These are phyloP conservation scores for Cossypha caffra DNA, from an alignment of 2,797 vertebrate species.

Conservation along the genomic window DNA sequence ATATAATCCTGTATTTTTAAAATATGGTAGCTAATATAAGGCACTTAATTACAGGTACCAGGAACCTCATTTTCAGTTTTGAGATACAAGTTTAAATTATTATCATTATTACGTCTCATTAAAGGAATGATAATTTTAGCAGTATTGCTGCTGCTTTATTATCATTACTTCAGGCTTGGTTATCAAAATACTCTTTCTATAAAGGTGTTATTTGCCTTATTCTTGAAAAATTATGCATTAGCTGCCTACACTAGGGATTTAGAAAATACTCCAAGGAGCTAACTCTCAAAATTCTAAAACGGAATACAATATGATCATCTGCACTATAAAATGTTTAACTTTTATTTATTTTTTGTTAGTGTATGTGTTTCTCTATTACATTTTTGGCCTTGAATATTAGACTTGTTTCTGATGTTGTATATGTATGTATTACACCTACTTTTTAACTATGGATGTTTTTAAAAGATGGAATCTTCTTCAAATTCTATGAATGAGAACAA, in stretches of 20 bases:
- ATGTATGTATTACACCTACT: neutral
- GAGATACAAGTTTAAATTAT: neutral
- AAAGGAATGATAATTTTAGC: neutral
- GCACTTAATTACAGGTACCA: neutral
- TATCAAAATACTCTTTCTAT: neutral
- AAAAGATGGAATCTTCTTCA: conserved; percentile 88
- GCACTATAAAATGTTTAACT: neutral
- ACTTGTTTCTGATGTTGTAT: neutral
- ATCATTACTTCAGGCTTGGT: neutral
- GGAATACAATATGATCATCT: neutral
- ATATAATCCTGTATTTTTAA: neutral
- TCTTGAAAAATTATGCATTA: neutral
- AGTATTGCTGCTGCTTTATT: neutral
- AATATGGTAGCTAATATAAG: neutral
- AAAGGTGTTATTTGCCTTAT: neutral
- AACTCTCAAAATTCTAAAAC: neutral
- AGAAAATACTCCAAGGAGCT: neutral
- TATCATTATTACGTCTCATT: neutral
- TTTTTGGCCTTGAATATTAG: neutral
- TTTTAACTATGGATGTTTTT: conserved; percentile 57
- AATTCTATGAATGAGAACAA: conserved; percentile 87
- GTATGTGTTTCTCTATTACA: neutral
- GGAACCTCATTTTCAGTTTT: neutral
- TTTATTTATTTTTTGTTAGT: neutral
- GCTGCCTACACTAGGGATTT: neutral